Evolutionary conservation across 2,888 invertebrate species (phyloP), one percentile per base, ranked within the genome.

Genomic region (Aphidius colemani): DNA sequence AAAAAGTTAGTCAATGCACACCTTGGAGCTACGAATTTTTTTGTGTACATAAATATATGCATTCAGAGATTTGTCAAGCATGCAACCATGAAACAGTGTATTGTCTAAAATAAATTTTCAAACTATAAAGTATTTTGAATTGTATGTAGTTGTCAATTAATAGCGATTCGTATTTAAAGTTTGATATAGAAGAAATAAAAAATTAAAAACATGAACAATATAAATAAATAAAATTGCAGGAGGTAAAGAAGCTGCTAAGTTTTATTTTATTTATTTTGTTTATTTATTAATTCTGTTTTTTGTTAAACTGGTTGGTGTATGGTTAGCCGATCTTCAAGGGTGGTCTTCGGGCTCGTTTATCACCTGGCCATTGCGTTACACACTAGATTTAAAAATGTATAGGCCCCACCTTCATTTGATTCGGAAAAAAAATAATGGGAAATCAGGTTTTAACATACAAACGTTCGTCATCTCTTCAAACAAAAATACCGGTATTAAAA

Each of bases 341-440:
- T 80, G 80, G 81, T 81, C 80, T 71, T 72, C 72, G 78, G 68
- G 69, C 69, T 70, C 80, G 77, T 81, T 77, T 75, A 72, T 80
- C 79, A 80, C 65, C 67, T 70, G 67, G 61, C 64, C 60, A 66
- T 68, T 67, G 67, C 64, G 66, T 69, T 63, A 67, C 66, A 55
- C 61, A 61, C 64, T 62, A 40, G 45, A 57, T 59, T 51, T 63
- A 30, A 30, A 30, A 30, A 30, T 68, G 60, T 62, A 63, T 43
- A 55, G 62, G 66, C 70, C 68, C 69, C 70, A 64, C 70, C 69
- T 69, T 60, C 59, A 64, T 57, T 30, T 39, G 55, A 56, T 56
- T 7, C 18, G 30, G 18, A 39, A 46, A 7, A 9, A 45, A 56
- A 43, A 56, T 56, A 44, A 44, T 44, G 9, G 55, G 44, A 44